These are phyloP conservation scores for Pipistrellus nathusii DNA, from an alignment of 2,797 vertebrate genomes.

Conservation along the genomic window DNA sequence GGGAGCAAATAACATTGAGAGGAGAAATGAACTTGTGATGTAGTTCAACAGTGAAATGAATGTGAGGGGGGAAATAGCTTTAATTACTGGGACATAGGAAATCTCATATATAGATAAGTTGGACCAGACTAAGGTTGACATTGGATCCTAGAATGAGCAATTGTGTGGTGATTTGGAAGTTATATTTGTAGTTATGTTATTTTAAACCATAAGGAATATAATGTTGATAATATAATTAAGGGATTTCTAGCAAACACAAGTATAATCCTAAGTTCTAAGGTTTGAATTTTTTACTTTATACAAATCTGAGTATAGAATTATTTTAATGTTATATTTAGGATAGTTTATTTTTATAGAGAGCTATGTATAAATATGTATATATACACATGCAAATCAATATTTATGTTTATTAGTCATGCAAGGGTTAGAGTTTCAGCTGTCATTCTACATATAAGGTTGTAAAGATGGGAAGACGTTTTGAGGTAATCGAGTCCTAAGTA, in stretches of 20 bases:
- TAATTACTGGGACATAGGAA: background rate
- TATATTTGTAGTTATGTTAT: conserved; percentile 27
- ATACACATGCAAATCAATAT: background rate
- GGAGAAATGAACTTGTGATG: background rate
- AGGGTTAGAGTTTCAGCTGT: background rate
- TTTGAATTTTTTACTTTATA: conserved; percentile 20
- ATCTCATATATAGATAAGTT: background rate
- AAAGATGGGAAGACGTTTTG: background rate
- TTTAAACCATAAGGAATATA: conserved; percentile 21
- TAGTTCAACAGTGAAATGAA: background rate
- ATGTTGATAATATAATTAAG: background rate
- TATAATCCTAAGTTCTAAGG: background rate
- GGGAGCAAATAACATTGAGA: background rate
- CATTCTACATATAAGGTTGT: background rate
- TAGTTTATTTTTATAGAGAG: background rate
- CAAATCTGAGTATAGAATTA: background rate
- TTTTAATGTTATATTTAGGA: background rate
- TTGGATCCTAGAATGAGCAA: background rate
- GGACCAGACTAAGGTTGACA: background rate
- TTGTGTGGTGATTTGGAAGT: background rate
- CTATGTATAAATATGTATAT: background rate
- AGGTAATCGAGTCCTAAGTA: background rate
- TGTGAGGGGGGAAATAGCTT: background rate
- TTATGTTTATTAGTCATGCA: background rate
- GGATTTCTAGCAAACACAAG: background rate